Base-by-base conservation (phyloP, 1,140 invertebrate genomes). In the Armadillidium nasatum region DNA sequence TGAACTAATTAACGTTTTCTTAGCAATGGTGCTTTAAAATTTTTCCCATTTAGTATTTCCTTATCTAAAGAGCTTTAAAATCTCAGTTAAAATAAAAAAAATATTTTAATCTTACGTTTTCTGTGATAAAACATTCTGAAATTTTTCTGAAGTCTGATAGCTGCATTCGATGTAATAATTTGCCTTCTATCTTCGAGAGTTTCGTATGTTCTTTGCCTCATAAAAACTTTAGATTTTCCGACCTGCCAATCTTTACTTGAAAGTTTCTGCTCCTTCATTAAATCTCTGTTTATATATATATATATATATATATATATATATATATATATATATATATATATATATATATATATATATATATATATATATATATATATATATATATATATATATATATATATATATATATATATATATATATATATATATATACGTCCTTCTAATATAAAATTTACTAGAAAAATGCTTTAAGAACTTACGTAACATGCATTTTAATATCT, bases 161-260 rank as follows among this genome's bases (percentile, higher is more conserved):
- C 92, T 79, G 90, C 92, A 0, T 86, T 85, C 54, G 87, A 88
- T 21, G 94, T 85, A 44, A 94, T 87, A 60, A 88, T 86, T 77
- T 90, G 90, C 75, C 93, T 85, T 7, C 86, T 86, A 76, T 95
- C 93, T 84, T 97, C 95, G 0, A 98, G 85, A 0, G 93, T 92
- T 82, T 95, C 93, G 84, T 96, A 92, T 21, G 94, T 92, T 72
- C 89, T 90, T 70, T 89, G 91, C 72, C 94, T 87, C 78, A 98
- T 87, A 84, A 98, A 95, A 66, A 98, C 91, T 86, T 95, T 96
- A 1, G 89, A 91, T 84, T 91, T 92, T 7, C 95, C 95, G 73
- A 96, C 90, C 85, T 97, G 94, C 94, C 94, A 97, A 84, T 97
- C 91, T 11, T 87, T 90, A 9, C 85, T 84, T 0, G 89, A 87